phyloP scores from a whole-genome alignment of 2,888 invertebrate species.

The Strigamia transsilvanica region DNA sequence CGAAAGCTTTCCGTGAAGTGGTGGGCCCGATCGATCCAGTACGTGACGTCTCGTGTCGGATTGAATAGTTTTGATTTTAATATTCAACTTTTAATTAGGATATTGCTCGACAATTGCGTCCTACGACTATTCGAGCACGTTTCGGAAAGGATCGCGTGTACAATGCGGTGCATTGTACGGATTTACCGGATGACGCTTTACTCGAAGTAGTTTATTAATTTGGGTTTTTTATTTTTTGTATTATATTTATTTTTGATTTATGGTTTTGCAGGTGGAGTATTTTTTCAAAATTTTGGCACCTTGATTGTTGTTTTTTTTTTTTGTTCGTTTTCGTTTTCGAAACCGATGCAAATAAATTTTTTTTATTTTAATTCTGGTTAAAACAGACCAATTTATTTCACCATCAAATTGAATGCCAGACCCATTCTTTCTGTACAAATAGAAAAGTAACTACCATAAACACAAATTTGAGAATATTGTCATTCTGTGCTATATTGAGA shows the following conservation, averaged over 20 bases:
- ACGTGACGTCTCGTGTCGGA: slow-evolving; percentile 61
- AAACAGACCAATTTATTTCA: slow-evolving; percentile 31
- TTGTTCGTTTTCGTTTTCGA: not conserved
- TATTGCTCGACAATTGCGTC: slow-evolving; percentile 83
- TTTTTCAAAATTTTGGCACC: not conserved
- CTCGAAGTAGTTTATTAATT: slow-evolving; percentile 70
- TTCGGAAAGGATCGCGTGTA: slow-evolving; percentile 82
- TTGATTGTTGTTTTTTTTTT: not conserved
- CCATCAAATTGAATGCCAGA: slow-evolving; percentile 31
- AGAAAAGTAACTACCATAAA: slow-evolving; percentile 5
- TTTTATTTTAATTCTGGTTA: not conserved
- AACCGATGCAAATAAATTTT: not conserved
- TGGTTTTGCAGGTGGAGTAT: slow-evolving; percentile 57
- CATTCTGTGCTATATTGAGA: slow-evolving; percentile 12
- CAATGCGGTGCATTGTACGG: slow-evolving; percentile 94
- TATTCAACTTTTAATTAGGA: slow-evolving; percentile 70
- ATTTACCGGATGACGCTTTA: slow-evolving; percentile 84
- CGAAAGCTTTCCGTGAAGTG: slow-evolving; percentile 75
- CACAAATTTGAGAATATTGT: slow-evolving; percentile 13
- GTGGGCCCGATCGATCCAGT: slow-evolving; percentile 92
- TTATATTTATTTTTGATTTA: no score
- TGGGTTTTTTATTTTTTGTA: no score
- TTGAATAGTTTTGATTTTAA: not conserved
- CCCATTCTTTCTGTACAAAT: slow-evolving; percentile 31
- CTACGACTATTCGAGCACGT: slow-evolving; percentile 82